Evolutionary conservation across 2,888 invertebrate species (phyloP).

Genomic region (Leptinotarsa juncta): DNA sequence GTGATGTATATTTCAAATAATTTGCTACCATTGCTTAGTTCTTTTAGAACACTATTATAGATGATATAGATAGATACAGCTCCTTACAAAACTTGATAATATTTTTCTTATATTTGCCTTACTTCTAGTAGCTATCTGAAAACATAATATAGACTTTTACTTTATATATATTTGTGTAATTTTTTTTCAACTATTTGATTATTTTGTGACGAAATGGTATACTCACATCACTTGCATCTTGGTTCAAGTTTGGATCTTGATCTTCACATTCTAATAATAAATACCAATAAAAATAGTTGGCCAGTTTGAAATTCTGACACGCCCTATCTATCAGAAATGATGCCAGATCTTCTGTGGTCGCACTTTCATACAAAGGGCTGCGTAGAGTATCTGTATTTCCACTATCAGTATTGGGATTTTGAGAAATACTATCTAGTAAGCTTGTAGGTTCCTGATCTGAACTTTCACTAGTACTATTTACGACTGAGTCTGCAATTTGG

Average conservation of each 20-base stretch:
- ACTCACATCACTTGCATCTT: conserved; percentile 69
- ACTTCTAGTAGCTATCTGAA: too few species aligned
- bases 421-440: conserved; percentile 57
- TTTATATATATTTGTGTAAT: too few species aligned
- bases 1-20: too few species aligned
- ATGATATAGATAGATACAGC: too few species aligned
- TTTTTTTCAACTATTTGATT: too few species aligned
- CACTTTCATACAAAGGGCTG: conserved; percentile 64
- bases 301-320: conserved; percentile 87
- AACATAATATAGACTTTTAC: too few species aligned
- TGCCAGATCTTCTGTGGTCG: conserved; percentile 77
- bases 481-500: conserved; percentile 58
- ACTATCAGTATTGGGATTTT: conserved; percentile 63
- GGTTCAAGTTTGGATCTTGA: conserved; percentile 77
- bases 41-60: too few species aligned
- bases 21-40: too few species aligned
- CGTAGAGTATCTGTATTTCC: conserved; percentile 68
- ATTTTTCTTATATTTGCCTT: too few species aligned
- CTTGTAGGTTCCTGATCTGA: conserved; percentile 44
- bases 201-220: neutral
- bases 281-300: conserved; percentile 99
- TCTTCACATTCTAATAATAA: conserved; percentile 94
- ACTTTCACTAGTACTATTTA: conserved; percentile 61
- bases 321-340: conserved; percentile 92
- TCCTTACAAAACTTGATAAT: too few species aligned